A percentile compares a stretch with the other conserved stretches of the same genome.
Conservation (phyloP, 1,140 invertebrate genomes). For the Brevipalpus yothersi region DNA sequence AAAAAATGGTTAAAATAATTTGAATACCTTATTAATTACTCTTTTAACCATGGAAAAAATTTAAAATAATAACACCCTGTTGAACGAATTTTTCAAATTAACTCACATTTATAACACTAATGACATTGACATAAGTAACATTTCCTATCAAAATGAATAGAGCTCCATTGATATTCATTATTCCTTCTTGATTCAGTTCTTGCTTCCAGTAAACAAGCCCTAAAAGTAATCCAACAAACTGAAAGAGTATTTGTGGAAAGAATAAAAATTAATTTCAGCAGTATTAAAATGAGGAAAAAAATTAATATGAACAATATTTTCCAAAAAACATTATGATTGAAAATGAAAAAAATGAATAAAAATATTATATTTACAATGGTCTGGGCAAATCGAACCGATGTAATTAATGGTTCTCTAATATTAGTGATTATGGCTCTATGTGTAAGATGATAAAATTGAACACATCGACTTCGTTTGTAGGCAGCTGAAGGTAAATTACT, state of each 20-base stretch:
- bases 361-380: constrained; percentile 34
- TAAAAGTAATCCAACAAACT: constrained; percentile 62
- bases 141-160: constrained; percentile 75
- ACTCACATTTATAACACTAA: constrained; percentile 63
- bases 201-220: constrained; percentile 73
- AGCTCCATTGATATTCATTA: constrained; percentile 89
- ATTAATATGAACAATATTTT: too few relatives aligned
- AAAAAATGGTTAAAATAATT: too few relatives aligned
- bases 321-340: too few relatives aligned
- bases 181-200: constrained; percentile 51
- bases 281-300: too few relatives aligned
- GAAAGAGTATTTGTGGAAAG: not conserved
- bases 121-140: constrained; percentile 78
- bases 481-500: not conserved
- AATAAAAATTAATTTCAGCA: not conserved
- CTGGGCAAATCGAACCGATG: constrained; percentile 64
- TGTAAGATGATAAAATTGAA: constrained; percentile 61
- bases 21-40: too few relatives aligned
- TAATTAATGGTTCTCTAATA: constrained; percentile 62
- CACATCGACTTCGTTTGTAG: constrained; percentile 48
- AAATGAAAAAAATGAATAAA: not conserved
- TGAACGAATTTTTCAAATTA: too few relatives aligned
- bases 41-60: too few relatives aligned
- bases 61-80: too few relatives aligned
- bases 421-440: constrained; percentile 71